Conservation (phyloP, 2,113 vertebrate species). For the Phocoena sinus region DNA sequence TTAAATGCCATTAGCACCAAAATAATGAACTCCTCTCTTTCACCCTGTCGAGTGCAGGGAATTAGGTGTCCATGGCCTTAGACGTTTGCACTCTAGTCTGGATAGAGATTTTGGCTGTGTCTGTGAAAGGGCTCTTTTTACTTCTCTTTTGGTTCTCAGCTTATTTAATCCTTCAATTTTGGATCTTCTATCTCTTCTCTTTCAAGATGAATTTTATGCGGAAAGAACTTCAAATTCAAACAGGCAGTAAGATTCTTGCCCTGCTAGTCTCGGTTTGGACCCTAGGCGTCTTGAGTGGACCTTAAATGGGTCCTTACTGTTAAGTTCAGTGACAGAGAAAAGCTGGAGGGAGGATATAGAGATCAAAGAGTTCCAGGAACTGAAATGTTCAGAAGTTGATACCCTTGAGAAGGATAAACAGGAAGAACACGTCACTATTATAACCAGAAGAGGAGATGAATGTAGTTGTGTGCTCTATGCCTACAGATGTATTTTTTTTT, state of each 20-base stretch:
- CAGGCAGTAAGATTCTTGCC: neutral
- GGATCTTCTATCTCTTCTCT: neutral
- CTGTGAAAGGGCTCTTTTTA: neutral
- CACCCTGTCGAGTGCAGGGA: neutral
- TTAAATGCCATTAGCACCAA: neutral
- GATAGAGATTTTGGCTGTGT: neutral
- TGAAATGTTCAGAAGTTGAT: slow-evolving; percentile 27
- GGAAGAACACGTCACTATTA: neutral
- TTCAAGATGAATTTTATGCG: neutral
- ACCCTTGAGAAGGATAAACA: slow-evolving; percentile 27
- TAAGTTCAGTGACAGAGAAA: neutral
- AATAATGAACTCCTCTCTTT: neutral
- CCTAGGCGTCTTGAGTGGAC: neutral
- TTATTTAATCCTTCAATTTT: neutral
- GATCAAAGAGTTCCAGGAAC: slow-evolving; percentile 35
- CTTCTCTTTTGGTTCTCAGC: neutral
- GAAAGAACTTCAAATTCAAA: neutral
- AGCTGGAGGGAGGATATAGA: neutral
- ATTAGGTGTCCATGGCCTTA: neutral
- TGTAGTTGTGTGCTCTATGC: neutral
- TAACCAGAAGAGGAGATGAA: neutral
- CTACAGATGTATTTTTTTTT: neutral
- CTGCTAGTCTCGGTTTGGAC: neutral
- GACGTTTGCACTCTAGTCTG: neutral
- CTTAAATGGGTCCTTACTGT: neutral